Evolutionary conservation across 2,797 vertebrate species (phyloP).

Genomic region (Schizopygopsis pylzovi): DNA sequence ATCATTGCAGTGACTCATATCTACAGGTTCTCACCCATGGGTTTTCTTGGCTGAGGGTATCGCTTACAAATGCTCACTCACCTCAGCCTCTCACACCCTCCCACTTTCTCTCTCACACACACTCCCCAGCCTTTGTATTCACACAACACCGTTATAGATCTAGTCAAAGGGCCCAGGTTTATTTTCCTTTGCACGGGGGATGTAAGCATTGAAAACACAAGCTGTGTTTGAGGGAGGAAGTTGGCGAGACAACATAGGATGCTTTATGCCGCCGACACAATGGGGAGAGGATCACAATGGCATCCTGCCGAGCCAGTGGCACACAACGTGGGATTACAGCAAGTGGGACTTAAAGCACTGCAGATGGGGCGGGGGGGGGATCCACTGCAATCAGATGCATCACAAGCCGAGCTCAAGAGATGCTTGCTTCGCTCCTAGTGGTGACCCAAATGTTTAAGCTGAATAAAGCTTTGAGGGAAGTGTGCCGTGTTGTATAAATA

Average conservation of each 20-base stretch:
- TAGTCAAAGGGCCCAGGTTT: constrained; percentile 68
- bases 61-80: constrained; percentile 61
- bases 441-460: constrained; percentile 54
- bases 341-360: constrained; percentile 71
- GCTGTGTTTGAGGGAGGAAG: constrained; percentile 80
- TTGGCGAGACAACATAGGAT: constrained; percentile 83
- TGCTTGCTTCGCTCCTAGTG: constrained; percentile 47
- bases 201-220: constrained; percentile 72
- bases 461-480: constrained; percentile 46
- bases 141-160: constrained; percentile 62
- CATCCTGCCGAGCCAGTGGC: constrained; percentile 81
- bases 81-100: constrained; percentile 42
- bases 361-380: constrained; percentile 62
- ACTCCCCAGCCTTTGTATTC: constrained; percentile 56
- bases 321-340: constrained; percentile 76
- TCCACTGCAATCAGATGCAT: constrained; percentile 52
- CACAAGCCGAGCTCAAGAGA: constrained; percentile 39
- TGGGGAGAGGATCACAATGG: constrained; percentile 76
- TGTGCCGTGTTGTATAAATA: constrained; percentile 32
- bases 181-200: constrained; percentile 68
- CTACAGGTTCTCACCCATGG: constrained; percentile 67
- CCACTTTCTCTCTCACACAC: constrained; percentile 37
- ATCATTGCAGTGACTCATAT: constrained; percentile 69
- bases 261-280: constrained; percentile 81
- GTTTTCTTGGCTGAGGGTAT: constrained; percentile 68